phyloP scores from a whole-genome alignment of 2,888 invertebrate genomes.

The Sepiola atlantica region DNA sequence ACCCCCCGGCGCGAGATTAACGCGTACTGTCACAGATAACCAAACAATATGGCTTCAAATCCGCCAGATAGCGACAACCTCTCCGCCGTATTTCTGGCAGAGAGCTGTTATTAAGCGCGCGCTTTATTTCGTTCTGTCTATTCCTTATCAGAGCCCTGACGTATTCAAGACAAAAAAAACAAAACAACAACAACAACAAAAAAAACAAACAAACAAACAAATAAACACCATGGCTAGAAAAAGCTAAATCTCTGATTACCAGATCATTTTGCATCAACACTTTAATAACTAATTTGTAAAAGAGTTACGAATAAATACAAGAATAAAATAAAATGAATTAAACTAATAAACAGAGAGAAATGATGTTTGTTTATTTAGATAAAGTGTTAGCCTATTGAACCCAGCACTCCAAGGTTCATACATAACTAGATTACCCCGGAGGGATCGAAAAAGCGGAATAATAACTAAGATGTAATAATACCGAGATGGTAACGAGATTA shows the following conservation, averaged over 20 bases:
- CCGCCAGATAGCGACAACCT: background rate
- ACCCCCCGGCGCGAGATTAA: background rate
- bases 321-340: background rate
- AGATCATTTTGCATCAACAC: background rate
- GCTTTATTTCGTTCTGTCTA: background rate
- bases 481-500: too few species aligned
- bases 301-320: background rate
- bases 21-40: slow-evolving; percentile 5
- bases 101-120: background rate
- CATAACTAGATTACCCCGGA: too few species aligned
- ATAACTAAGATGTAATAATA: too few species aligned
- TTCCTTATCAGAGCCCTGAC: background rate
- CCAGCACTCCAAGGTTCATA: too few species aligned
- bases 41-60: slow-evolving; percentile 23
- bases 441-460: too few species aligned
- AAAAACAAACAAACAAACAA: too few species aligned
- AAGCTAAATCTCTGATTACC: slow-evolving; percentile 2
- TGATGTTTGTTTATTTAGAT: too few species aligned
- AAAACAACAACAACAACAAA: background rate
- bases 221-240: background rate
- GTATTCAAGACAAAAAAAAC: background rate
- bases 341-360: too few species aligned
- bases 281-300: slow-evolving; percentile 9
- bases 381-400: too few species aligned
- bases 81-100: background rate